A percentile compares a stretch with the other conserved stretches of the same genome.
These are phyloP conservation scores for Aviceda subcristata DNA, from an alignment of 2,113 vertebrate genomes.

Conservation along the genomic window DNA sequence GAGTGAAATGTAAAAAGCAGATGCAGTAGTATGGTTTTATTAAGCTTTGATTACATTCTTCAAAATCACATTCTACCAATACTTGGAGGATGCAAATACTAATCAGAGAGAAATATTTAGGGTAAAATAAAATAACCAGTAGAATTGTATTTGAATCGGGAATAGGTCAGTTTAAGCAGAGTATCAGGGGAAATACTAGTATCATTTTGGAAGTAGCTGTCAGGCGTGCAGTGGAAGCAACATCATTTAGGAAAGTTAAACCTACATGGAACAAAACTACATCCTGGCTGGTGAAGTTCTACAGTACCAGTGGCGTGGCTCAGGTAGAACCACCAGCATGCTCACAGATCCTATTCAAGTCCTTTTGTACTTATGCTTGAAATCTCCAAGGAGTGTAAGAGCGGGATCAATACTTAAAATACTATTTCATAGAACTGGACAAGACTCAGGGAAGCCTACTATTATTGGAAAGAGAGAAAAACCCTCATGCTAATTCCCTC, in stretches of 20 bases:
- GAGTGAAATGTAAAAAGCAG: neutral
- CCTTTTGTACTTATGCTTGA: neutral
- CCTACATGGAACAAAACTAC: neutral
- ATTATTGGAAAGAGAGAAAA: neutral
- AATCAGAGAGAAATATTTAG: neutral
- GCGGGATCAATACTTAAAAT: neutral
- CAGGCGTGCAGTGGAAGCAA: neutral
- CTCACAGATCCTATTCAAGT: neutral
- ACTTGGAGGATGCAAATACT: neutral
- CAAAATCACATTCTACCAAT: neutral
- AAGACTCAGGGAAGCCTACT: neutral
- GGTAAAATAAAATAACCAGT: neutral
- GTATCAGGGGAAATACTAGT: neutral
- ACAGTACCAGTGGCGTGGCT: neutral
- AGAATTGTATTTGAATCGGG: neutral
- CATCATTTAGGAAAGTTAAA: neutral
- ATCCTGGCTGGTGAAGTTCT: neutral
- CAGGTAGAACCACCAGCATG: neutral
- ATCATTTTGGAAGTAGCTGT: neutral
- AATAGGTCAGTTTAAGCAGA: neutral
- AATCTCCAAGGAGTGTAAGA: neutral
- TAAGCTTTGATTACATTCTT: neutral
- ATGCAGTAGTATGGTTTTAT: neutral
- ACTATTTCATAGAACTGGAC: neutral
- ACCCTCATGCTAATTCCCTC: neutral